Evolutionary conservation across 1,140 invertebrate genomes (phyloP), one percentile per base, ranked within the genome.

Genomic region (Argopecten irradians): DNA sequence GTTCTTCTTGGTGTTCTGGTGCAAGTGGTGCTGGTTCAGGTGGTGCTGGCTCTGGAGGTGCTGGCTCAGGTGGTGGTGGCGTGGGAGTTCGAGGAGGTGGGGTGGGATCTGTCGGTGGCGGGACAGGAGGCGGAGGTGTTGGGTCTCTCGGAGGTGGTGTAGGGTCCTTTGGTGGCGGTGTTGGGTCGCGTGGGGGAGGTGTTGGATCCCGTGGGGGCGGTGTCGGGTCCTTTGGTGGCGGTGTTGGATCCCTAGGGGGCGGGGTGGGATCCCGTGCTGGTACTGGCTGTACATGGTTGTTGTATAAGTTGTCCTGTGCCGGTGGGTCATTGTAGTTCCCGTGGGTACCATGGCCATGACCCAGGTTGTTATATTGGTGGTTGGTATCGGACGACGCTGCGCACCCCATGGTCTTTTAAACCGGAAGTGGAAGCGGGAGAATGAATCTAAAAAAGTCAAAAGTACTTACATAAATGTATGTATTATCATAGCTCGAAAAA

Each of bases 381-480:
- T 82, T 82, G 5, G 83, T 85, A 71, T 85, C 46, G 34, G 86
- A 87, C 19, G 83, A 86, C 33, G 85, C 33, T 36, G 41, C 89
- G 85, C 85, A 86, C 19, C 83, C 86, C 86, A 87, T 85, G 0
- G 85, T 39, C 0, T n/a, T 33, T 32, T n/a, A 32, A 11, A 32
- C 34, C 85, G 88, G 84, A 46, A n/a, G 0, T 3, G n/a, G 55
- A n/a, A 71, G 55, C 3, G 22, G 22, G 8, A 71, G 14, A 11
- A 8, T n/a, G 55, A 71, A 22, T 7, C 55, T 71, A n/a, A 28
- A n/a, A n/a, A n/a, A n/a, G n/a, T n/a, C n/a, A n/a, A n/a, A n/a
- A n/a, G n/a, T n/a, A n/a, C n/a, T n/a, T n/a, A n/a, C n/a, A n/a
- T n/a, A n/a, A n/a, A n/a, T n/a, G n/a, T n/a, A n/a, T n/a, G n/a